phyloP scores from a whole-genome alignment of 2,888 invertebrate genomes.

The Leucophora obtusa region DNA sequence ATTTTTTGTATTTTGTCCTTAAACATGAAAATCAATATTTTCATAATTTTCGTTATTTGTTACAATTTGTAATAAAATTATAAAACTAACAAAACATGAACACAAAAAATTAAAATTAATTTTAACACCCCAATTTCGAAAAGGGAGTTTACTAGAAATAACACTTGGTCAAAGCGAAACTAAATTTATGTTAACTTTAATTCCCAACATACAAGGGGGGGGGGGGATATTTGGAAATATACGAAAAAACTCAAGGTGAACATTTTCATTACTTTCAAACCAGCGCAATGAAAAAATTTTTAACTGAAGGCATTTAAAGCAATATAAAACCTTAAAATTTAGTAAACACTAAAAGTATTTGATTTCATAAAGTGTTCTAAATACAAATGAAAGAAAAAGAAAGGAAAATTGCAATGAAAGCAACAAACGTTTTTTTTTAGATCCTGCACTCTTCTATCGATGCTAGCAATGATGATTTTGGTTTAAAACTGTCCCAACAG shows the following conservation, averaged over 20 bases:
- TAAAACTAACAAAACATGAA: background rate
- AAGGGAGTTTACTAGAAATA: background rate
- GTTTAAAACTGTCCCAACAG: no score
- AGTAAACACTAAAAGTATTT: no score
- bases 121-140: background rate
- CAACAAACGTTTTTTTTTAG: no score
- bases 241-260: slow-evolving; percentile 17
- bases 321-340: background rate
- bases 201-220: background rate
- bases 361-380: no score
- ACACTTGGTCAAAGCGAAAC: background rate
- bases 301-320: background rate
- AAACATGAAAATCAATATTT: slow-evolving; percentile 4
- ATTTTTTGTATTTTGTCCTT: slow-evolving; percentile 3
- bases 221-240: background rate
- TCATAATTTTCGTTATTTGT: background rate
- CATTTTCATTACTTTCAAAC: slow-evolving; percentile 13
- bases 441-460: no score
- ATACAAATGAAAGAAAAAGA: no score
- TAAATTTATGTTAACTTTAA: background rate
- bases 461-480: no score
- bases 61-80: background rate
- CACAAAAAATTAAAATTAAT: background rate
- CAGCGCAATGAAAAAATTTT: background rate
- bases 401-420: no score